Percentiles rank a stretch among this genome's conserved stretches.
These are phyloP conservation scores for Alosa sapidissima DNA, from an alignment of 2,797 vertebrate species.

Conservation along the genomic window DNA sequence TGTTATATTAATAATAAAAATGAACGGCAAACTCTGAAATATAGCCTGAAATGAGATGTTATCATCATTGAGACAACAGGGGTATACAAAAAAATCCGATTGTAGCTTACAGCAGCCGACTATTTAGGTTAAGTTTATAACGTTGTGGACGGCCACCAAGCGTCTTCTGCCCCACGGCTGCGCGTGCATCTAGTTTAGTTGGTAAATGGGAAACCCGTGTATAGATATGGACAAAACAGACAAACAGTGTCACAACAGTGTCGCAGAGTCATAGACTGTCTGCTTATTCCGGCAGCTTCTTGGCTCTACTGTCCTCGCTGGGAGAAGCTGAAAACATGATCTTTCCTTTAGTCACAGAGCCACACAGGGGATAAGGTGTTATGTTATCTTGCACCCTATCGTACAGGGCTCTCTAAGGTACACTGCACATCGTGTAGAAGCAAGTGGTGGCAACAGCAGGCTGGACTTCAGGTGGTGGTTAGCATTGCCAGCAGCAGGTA, in stretches of 20 bases:
- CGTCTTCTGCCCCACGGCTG: no score
- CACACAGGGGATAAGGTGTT: not conserved
- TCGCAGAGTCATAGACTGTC: not conserved
- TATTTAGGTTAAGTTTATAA: no score
- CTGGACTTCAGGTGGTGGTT: not conserved
- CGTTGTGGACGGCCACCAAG: no score
- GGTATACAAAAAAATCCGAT: no score
- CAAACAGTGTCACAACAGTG: not conserved
- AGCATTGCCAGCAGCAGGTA: not conserved
- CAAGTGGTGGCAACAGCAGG: conserved; percentile 20
- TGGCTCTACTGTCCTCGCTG: not conserved
- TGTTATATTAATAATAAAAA: no score
- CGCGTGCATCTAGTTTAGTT: no score
- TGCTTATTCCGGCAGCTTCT: not conserved
- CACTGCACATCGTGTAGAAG: not conserved
- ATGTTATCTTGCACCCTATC: not conserved
- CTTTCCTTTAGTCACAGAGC: not conserved
- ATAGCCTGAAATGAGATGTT: no score
- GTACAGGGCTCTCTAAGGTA: not conserved
- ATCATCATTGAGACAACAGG: no score
- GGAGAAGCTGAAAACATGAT: not conserved
- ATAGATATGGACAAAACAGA: not conserved
- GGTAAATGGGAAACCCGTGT: no score
- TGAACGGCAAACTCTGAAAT: no score
- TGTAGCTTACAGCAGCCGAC: no score